These are phyloP conservation scores for Hirtodrosophila confusa DNA, from an alignment of 2,888 invertebrate genomes.

Conservation along the genomic window DNA sequence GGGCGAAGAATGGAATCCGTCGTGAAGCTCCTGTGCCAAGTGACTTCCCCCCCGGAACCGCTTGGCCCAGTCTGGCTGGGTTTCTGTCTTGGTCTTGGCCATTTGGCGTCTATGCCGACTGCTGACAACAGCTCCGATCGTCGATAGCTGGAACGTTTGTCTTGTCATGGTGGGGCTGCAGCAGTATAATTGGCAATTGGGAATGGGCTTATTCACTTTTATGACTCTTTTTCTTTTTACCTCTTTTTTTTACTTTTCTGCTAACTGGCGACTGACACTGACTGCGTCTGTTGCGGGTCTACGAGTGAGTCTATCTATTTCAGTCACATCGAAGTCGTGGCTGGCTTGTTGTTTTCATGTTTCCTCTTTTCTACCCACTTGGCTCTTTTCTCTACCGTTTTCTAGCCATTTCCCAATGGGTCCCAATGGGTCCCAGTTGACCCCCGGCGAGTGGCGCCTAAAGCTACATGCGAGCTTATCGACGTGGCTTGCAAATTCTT, in stretches of 20 bases:
- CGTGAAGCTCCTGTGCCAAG: conserved; percentile 46
- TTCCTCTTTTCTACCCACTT: conserved; percentile 26
- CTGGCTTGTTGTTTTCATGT: conserved; percentile 52
- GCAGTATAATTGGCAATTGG: conserved; percentile 80
- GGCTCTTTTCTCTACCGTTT: conserved; percentile 15
- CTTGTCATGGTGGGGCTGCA: conserved; percentile 56
- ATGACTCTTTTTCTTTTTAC: conserved; percentile 63
- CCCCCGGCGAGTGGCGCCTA: conserved; percentile 74
- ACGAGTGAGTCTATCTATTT: conserved; percentile 58
- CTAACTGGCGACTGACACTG: conserved; percentile 40
- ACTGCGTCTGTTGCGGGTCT: conserved; percentile 34
- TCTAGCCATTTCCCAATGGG: conserved; percentile 1
- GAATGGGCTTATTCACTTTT: conserved; percentile 73
- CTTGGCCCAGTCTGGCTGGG: neutral
- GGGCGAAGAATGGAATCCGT: conserved; percentile 51
- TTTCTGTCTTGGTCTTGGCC: conserved; percentile 8
- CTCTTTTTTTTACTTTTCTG: conserved; percentile 5
- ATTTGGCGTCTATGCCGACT: conserved; percentile 39
- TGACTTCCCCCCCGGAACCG: too few relatives aligned
- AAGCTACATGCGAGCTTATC: conserved; percentile 56
- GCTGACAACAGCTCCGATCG: conserved; percentile 70
- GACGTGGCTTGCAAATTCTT: conserved; percentile 9
- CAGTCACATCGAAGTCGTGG: conserved; percentile 76
- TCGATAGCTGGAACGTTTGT: conserved; percentile 76
- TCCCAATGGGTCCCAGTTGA: conserved; percentile 42